Evolutionary conservation across 2,888 invertebrate species (phyloP).

Genomic region (Nymphalis polychloros): DNA sequence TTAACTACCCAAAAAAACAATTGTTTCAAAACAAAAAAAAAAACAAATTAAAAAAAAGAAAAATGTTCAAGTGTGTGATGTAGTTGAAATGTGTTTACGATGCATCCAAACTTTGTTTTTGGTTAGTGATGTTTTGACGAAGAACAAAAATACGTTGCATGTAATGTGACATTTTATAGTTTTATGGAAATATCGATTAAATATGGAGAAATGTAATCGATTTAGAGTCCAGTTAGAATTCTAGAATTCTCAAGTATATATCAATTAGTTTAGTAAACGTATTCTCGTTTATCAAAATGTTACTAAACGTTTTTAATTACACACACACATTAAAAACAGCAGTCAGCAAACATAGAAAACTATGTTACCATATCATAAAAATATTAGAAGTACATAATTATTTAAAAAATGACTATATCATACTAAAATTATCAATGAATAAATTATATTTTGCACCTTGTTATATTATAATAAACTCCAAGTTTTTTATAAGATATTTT

Average conservation of each 20-base stretch:
- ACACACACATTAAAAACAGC: background rate
- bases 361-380: no score
- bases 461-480: no score
- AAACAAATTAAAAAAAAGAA: background rate
- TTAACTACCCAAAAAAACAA: slow-evolving; percentile 1
- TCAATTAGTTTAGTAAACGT: background rate
- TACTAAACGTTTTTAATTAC: background rate
- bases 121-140: slow-evolving; percentile 8
- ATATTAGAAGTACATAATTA: no score
- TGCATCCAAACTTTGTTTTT: background rate
- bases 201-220: no score
- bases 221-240: no score
- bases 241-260: no score
- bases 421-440: no score
- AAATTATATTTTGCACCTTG: no score
- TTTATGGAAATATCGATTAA: background rate
- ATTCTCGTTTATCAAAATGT: background rate
- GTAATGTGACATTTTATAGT: background rate
- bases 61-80: background rate
- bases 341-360: background rate
- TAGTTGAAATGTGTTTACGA: slow-evolving; percentile 3
- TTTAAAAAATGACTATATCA: no score
- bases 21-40: background rate
- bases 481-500: no score
- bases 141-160: slow-evolving; percentile 23